A percentile compares a stretch with the other conserved stretches of the same genome.
These are phyloP conservation scores for Sycobia sp. DNA, from an alignment of 1,140 invertebrate genomes.

Conservation along the genomic window DNA sequence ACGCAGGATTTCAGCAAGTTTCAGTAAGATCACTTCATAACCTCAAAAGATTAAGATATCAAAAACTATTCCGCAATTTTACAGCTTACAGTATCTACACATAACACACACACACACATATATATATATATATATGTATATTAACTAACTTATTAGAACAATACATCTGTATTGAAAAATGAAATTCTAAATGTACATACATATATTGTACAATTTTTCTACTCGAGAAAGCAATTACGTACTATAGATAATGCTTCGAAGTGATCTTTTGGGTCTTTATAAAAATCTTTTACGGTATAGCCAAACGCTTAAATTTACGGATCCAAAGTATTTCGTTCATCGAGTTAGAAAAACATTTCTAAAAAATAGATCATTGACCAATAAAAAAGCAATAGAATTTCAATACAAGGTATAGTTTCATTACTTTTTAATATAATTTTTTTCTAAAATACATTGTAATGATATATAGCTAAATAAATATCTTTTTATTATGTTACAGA, in stretches of 20 bases:
- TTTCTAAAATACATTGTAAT: neutral
- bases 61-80: too few relatives aligned
- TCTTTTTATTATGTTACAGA: constrained; percentile 56
- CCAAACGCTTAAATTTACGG: constrained; percentile 61
- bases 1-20: too few relatives aligned
- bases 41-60: too few relatives aligned
- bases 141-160: too few relatives aligned
- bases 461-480: neutral
- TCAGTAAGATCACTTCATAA: too few relatives aligned
- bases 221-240: too few relatives aligned
- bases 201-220: too few relatives aligned
- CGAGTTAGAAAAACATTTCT: constrained; percentile 60
- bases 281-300: constrained; percentile 64
- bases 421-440: neutral
- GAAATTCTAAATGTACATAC: too few relatives aligned
- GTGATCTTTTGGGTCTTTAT: constrained; percentile 59
- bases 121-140: too few relatives aligned
- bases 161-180: too few relatives aligned
- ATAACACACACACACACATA: too few relatives aligned
- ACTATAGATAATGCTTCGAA: neutral
- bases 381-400: constrained; percentile 57
- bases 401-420: constrained; percentile 60
- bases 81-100: too few relatives aligned
- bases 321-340: constrained; percentile 61
- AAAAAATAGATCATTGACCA: constrained; percentile 54